Conservation (phyloP, 2,797 vertebrate species). For the Lepidocolaptes lacrymiger region DNA sequence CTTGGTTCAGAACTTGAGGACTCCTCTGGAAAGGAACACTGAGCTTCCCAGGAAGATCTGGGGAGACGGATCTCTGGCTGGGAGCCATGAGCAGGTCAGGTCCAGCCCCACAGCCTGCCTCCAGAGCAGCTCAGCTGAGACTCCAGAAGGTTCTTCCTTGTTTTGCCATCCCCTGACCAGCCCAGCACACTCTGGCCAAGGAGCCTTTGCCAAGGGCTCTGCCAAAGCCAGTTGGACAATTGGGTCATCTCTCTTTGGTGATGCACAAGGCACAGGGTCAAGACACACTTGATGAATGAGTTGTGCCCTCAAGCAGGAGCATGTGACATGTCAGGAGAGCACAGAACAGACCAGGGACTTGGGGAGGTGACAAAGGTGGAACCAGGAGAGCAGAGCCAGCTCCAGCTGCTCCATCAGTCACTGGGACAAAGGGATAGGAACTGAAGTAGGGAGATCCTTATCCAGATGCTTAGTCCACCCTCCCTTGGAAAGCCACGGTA, state of each 20-base stretch:
- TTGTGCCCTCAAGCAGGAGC: not conserved
- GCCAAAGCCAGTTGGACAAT: fast-evolving
- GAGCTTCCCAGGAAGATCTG: not conserved
- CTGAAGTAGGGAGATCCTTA: not conserved
- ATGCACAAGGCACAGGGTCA: not conserved
- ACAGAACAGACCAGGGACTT: not conserved
- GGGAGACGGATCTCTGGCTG: fast-evolving
- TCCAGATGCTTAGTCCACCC: not conserved
- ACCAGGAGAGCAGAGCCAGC: not conserved
- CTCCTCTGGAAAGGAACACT: not conserved
- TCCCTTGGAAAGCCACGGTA: not conserved
- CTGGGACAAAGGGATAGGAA: not conserved
- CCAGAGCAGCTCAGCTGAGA: not conserved
- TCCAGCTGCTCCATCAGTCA: not conserved
- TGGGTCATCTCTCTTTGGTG: not conserved
- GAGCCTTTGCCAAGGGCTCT: not conserved
- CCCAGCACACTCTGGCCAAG: not conserved
- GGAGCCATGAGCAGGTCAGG: not conserved
- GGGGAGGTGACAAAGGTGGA: not conserved
- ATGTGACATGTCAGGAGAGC: not conserved
- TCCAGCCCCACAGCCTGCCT: not conserved
- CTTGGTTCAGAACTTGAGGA: not conserved
- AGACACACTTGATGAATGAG: not conserved
- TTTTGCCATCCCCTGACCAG: not conserved
- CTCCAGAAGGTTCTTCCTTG: not conserved